Evolutionary conservation across 1,140 invertebrate genomes (phyloP).

Genomic region (Hestina assimilis): DNA sequence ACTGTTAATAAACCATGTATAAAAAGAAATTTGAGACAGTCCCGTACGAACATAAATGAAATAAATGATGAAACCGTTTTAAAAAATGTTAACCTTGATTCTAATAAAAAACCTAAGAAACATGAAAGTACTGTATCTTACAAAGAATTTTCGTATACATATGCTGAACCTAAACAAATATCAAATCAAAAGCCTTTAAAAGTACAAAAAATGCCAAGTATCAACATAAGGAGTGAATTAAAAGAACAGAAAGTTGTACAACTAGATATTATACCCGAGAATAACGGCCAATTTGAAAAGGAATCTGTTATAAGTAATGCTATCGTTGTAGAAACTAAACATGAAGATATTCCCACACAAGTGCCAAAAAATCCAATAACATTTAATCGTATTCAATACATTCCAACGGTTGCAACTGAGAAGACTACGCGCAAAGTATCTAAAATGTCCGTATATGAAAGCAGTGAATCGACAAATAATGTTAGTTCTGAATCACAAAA

Average conservation of each 20-base stretch:
- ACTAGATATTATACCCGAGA: conserved; percentile 66
- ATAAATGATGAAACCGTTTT: conserved; percentile 27
- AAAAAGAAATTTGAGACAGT: conserved; percentile 48
- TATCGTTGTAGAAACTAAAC: conserved; percentile 51
- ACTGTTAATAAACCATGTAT: conserved; percentile 27
- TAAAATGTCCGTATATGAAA: conserved; percentile 57
- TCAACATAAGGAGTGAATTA: conserved; percentile 73
- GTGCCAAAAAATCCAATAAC: conserved; percentile 7
- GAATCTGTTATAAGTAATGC: conserved; percentile 45
- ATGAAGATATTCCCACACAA: conserved; percentile 32
- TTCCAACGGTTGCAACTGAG: conserved; percentile 1
- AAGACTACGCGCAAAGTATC: conserved; percentile 49
- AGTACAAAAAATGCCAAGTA: conserved; percentile 68
- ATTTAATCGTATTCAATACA: conserved; percentile 10
- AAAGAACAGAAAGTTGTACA: conserved; percentile 70
- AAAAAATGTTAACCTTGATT: not conserved
- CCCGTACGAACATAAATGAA: conserved; percentile 50
- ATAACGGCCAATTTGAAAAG: conserved; percentile 14
- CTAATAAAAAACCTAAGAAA: conserved; percentile 18
- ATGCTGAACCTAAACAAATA: conserved; percentile 36
- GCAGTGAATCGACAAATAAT: conserved; percentile 53
- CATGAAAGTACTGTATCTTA: conserved; percentile 37
- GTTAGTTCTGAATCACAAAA: conserved; percentile 33
- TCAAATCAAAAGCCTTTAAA: conserved; percentile 40
- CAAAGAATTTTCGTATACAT: conserved; percentile 53